Conservation (phyloP, 37 sponge, comb jelly and placozoan species). For the Ianthella basta region DNA sequence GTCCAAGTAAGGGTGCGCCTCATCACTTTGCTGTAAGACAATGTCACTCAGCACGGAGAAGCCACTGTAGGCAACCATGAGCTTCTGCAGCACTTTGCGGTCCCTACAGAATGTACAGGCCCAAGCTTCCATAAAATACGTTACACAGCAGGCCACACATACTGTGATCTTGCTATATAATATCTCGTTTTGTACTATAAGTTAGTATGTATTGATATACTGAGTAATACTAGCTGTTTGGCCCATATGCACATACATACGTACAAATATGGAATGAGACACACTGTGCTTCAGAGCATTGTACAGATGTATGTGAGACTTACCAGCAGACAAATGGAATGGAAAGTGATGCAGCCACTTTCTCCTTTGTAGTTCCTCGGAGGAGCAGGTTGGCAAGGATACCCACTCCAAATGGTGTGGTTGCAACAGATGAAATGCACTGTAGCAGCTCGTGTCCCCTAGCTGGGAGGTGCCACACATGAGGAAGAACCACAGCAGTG, state of each 20-base stretch:
- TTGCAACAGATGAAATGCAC: not conserved
- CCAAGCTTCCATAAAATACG: too few species aligned
- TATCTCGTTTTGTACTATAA: too few species aligned
- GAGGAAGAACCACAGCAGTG: not conserved
- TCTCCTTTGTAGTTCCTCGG: not conserved
- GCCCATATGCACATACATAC: too few species aligned
- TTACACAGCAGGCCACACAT: too few species aligned
- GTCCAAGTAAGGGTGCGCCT: not conserved
- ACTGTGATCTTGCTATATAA: too few species aligned
- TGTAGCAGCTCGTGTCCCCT: not conserved
- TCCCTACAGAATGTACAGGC: not conserved
- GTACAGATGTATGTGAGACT: not conserved
- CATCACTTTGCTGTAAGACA: not conserved
- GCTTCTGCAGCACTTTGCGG: constrained; percentile 2
- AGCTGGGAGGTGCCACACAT: not conserved
- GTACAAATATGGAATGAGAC: not conserved
- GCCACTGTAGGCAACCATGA: not conserved
- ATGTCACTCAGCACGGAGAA: not conserved
- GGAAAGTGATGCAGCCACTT: not conserved
- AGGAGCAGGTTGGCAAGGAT: not conserved
- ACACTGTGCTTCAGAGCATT: not conserved
- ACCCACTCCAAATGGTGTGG: not conserved
- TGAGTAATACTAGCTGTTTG: too few species aligned
- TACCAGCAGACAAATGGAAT: not conserved
- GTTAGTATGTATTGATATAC: too few species aligned